phyloP scores from a whole-genome alignment of 1,140 invertebrate genomes.

The Tetranychus cinnabarinus region DNA sequence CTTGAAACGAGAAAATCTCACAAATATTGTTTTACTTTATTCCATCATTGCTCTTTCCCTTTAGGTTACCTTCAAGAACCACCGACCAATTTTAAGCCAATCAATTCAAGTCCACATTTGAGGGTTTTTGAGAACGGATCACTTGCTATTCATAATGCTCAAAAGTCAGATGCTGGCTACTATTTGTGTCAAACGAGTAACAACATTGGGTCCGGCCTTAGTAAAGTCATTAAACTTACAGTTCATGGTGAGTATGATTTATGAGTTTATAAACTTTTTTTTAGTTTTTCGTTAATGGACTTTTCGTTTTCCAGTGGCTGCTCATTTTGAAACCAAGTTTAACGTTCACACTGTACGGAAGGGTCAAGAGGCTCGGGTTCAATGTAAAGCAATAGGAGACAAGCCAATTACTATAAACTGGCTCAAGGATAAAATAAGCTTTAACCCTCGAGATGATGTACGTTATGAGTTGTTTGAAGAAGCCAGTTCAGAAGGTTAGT shows the following conservation, averaged over 20 bases:
- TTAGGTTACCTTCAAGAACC: slow-evolving; percentile 8
- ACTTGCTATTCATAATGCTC: slow-evolving; percentile 22
- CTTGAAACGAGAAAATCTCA: too few relatives aligned
- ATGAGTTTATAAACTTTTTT: too few relatives aligned
- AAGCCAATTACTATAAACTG: slow-evolving; percentile 22
- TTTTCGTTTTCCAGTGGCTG: slow-evolving; percentile 8
- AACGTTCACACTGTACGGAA: slow-evolving; percentile 14
- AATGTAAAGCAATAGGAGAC: slow-evolving; percentile 22
- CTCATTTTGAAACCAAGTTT: slow-evolving; percentile 15
- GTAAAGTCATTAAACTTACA: slow-evolving; percentile 27
- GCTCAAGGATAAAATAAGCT: slow-evolving; percentile 15
- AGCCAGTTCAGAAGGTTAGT: background rate
- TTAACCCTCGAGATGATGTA: background rate
- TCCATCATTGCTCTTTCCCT: background rate
- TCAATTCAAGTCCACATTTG: slow-evolving; percentile 14
- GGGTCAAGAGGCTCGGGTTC: slow-evolving; percentile 20
- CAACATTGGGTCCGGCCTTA: slow-evolving; percentile 65
- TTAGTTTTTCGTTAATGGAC: too few relatives aligned
- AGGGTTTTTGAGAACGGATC: slow-evolving; percentile 26
- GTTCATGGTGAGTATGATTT: slow-evolving; percentile 24
- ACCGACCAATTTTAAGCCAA: slow-evolving; percentile 13
- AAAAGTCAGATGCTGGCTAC: slow-evolving; percentile 26
- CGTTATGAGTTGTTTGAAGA: background rate
- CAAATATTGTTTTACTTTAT: background rate
- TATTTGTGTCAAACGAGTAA: slow-evolving; percentile 80